A percentile compares a stretch with the other conserved stretches of the same genome.
Conservation (phyloP, 1,140 invertebrate genomes). For the Pogonomyrmex barbatus region DNA sequence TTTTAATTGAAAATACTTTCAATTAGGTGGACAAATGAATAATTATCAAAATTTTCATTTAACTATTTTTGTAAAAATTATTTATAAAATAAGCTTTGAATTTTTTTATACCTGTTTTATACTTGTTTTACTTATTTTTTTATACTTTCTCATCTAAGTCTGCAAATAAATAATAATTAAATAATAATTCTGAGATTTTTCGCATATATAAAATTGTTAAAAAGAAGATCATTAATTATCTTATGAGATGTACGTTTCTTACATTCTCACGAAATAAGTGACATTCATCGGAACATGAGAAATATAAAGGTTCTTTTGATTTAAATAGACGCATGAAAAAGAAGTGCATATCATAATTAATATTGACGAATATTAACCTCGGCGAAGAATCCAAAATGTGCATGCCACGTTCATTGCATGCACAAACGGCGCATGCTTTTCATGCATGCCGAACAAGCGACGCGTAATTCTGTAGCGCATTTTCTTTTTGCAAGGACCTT, state of each 20-base stretch:
- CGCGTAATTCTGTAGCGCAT: background rate
- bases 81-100: background rate
- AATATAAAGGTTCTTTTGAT: background rate
- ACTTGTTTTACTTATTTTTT: background rate
- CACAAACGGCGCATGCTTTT: background rate
- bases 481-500: constrained; percentile 56
- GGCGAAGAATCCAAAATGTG: constrained; percentile 1
- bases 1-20: background rate
- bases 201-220: background rate
- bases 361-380: constrained; percentile 39
- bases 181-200: background rate
- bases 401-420: constrained; percentile 2
- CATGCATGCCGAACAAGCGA: constrained; percentile 7
- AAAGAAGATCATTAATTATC: background rate
- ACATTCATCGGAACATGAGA: background rate
- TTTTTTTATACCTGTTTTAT: background rate
- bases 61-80: background rate
- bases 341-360: constrained; percentile 15
- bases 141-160: background rate
- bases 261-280: background rate
- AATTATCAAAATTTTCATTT: background rate
- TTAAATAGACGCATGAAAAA: background rate
- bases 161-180: background rate
- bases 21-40: background rate
- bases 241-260: background rate